These are phyloP conservation scores for Strongylocentrotus purpuratus DNA, from an alignment of 35 echinoderm and acorn worm species.

Conservation along the genomic window DNA sequence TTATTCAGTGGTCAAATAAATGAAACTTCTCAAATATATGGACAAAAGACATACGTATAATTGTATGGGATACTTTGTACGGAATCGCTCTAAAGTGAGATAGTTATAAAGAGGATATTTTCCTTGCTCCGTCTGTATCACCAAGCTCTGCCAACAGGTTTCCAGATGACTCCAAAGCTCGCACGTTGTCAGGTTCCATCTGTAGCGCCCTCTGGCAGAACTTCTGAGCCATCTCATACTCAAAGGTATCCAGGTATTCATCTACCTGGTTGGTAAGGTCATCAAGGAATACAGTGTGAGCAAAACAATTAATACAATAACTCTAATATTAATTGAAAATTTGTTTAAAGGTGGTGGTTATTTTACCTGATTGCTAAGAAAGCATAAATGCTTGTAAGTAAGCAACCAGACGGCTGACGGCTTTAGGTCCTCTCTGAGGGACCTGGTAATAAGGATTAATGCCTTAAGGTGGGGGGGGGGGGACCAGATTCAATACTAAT, in stretches of 20 bases:
- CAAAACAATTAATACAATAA: not conserved
- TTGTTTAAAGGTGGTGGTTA: too few species aligned
- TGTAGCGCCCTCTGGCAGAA: constrained; percentile 79
- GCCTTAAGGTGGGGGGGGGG: too few species aligned
- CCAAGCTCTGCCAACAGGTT: constrained; percentile 79
- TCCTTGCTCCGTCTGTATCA: constrained; percentile 75
- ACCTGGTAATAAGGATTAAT: not conserved
- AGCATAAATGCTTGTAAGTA: too few species aligned
- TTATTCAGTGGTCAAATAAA: too few species aligned
- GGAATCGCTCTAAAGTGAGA: too few species aligned
- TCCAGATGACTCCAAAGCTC: constrained; percentile 72
- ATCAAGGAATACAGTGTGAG: not conserved
- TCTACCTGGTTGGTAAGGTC: constrained; percentile 42
- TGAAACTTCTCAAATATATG: too few species aligned
- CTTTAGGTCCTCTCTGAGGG: too few species aligned
- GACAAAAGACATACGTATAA: too few species aligned
- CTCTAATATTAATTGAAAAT: not conserved
- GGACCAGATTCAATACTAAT: too few species aligned
- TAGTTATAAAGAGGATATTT: constrained; percentile 70
- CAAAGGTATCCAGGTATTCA: constrained; percentile 80
- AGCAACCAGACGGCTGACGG: too few species aligned
- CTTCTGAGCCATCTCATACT: constrained; percentile 87
- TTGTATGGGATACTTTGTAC: too few species aligned
- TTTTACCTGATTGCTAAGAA: too few species aligned
- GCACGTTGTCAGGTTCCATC: constrained; percentile 64